Percentiles rank a stretch among this genome's conserved stretches.
Conservation (phyloP, 2,113 vertebrate genomes). For the Zosterops hypoxanthus region DNA sequence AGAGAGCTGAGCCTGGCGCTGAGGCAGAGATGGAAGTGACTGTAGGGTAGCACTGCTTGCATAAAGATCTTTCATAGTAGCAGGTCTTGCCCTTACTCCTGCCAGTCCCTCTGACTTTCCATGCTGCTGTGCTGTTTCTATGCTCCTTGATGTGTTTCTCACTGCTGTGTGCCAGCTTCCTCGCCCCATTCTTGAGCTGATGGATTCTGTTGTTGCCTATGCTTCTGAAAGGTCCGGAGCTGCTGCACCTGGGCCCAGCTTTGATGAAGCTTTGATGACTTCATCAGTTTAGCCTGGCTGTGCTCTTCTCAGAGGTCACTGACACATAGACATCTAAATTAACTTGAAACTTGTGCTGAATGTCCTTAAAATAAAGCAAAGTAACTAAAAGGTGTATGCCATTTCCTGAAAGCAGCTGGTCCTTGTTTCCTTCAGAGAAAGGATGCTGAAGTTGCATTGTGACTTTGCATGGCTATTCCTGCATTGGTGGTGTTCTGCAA, state of each 20-base stretch:
- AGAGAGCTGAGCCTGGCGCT: not conserved
- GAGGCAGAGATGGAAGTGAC: not conserved
- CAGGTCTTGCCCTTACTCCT: not conserved
- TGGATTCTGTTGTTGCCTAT: not conserved
- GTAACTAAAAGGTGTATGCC: not conserved
- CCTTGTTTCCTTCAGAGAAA: not conserved
- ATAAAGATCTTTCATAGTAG: not conserved
- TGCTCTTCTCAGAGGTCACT: not conserved
- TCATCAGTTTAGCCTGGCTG: not conserved
- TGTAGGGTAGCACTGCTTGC: not conserved
- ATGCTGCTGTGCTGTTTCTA: not conserved
- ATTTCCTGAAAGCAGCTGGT: not conserved
- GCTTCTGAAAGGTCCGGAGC: not conserved
- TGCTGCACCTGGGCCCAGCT: not conserved
- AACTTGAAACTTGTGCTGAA: not conserved
- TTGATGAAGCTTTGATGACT: not conserved
- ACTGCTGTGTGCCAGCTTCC: not conserved
- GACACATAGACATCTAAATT: not conserved
- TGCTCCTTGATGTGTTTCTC: not conserved
- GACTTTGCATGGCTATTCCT: not conserved
- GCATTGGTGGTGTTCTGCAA: not conserved
- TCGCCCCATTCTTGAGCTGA: not conserved
- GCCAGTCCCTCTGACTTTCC: not conserved
- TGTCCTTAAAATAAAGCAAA: constrained; percentile 21
- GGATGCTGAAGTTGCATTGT: not conserved